These are phyloP conservation scores for Hozukius guyotensis DNA, from an alignment of 2,797 vertebrate genomes.

Conservation along the genomic window DNA sequence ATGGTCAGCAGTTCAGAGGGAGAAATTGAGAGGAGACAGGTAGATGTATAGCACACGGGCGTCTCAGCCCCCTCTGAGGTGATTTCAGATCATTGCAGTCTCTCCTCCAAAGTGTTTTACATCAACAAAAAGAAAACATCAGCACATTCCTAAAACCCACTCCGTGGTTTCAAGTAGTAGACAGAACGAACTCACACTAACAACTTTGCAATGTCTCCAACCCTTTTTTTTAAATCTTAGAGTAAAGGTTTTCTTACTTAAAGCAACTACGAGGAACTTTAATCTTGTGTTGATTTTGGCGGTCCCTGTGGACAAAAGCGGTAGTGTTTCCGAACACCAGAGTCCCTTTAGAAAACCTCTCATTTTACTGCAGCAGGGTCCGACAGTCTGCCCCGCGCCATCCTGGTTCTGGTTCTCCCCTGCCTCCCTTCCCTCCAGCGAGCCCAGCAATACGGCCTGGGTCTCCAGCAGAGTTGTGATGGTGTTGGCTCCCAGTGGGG, in stretches of 20 bases:
- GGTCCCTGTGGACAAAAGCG: no score
- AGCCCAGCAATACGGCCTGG: no score
- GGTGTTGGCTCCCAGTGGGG: no score
- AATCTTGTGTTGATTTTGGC: no score
- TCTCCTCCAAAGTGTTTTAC: conserved; percentile 38
- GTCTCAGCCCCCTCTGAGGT: conserved; percentile 39
- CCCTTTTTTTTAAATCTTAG: background rate
- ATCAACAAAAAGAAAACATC: conserved; percentile 50
- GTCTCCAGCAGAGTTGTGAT: no score
- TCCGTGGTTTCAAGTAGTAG: background rate
- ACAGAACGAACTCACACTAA: background rate
- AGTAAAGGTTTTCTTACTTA: background rate
- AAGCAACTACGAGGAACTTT: no score
- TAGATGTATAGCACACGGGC: conserved; percentile 27
- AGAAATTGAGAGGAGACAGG: conserved; percentile 37
- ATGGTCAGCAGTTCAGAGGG: conserved; percentile 63
- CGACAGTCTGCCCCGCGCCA: accelerated
- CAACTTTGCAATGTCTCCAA: background rate
- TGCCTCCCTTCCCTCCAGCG: no score
- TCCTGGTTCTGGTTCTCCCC: no score
- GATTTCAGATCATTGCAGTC: conserved; percentile 49
- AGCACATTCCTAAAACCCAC: conserved; percentile 43
- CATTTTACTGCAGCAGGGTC: no score
- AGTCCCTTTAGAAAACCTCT: no score
- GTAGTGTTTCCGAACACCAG: no score